Conservation (phyloP, 2,797 vertebrate species). For the Scleropages formosus region DNA sequence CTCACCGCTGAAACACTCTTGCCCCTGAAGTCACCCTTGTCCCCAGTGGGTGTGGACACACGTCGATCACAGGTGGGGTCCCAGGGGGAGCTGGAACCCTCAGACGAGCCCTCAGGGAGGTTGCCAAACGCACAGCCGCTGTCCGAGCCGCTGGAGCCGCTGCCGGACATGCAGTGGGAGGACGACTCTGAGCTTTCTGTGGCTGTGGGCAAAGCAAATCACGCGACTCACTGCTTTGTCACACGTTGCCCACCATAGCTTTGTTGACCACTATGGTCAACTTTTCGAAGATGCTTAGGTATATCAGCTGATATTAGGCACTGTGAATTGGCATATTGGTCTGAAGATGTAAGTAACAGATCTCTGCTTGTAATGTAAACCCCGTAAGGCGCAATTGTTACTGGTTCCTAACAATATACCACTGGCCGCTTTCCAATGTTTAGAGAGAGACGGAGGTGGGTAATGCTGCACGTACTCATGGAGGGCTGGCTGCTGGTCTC, state of each 20-base stretch:
- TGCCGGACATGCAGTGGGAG: conserved; percentile 79
- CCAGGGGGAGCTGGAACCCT: conserved; percentile 65
- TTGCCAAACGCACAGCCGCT: conserved; percentile 83
- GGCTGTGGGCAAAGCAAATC: conserved; percentile 59
- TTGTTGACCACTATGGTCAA: too few species aligned
- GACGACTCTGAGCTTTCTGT: conserved; percentile 90
- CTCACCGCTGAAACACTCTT: conserved; percentile 77
- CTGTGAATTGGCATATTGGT: too few species aligned
- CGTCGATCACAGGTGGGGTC: conserved; percentile 45
- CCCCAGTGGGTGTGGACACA: conserved; percentile 41
- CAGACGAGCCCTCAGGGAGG: conserved; percentile 74
- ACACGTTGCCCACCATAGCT: too few species aligned
- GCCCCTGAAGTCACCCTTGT: conserved; percentile 66
- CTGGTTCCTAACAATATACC: too few species aligned
- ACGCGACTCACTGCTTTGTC: too few species aligned
- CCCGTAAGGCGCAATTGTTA: too few species aligned
- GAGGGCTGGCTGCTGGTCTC: conserved; percentile 90
- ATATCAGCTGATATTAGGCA: too few species aligned
- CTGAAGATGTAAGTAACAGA: too few species aligned
- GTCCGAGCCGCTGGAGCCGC: conserved; percentile 87
- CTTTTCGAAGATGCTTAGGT: too few species aligned
- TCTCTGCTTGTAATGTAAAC: too few species aligned
- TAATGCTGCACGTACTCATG: conserved; percentile 73
- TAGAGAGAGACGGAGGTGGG: too few species aligned
- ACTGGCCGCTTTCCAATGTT: too few species aligned